phyloP scores from a whole-genome alignment of 2,797 vertebrate species.

The Eptatretus atami region DNA sequence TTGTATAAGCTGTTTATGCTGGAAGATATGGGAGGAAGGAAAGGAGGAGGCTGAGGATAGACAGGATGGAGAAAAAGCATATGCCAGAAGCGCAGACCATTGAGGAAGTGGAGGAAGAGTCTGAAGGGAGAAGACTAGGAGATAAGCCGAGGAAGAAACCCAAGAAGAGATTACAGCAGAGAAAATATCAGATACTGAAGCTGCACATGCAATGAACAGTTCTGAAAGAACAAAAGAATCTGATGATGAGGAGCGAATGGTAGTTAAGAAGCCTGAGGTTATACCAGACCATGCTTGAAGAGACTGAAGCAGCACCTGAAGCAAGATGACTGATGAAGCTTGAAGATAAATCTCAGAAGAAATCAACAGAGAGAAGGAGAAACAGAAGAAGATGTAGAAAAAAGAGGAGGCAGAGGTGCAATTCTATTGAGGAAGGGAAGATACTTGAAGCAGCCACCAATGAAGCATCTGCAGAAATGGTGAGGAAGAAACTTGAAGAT shows the following conservation, averaged over 20 bases:
- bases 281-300: background rate
- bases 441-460: background rate
- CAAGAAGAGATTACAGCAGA: background rate
- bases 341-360: background rate
- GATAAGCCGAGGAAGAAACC: background rate
- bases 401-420: slow-evolving; percentile 1
- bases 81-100: background rate
- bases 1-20: no score
- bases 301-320: background rate
- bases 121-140: background rate
- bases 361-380: background rate
- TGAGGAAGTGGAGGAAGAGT: background rate
- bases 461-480: background rate
- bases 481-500: background rate
- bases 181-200: background rate
- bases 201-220: background rate
- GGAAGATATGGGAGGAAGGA: background rate
- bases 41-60: background rate
- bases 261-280: background rate
- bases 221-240: no score
- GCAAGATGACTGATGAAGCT: background rate
- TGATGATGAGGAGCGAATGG: background rate
- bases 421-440: background rate
- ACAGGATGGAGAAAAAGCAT: background rate
- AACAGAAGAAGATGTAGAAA: background rate